These are phyloP conservation scores for Hyposmocoma kahamanoa DNA, from an alignment of 1,140 invertebrate genomes.

Conservation along the genomic window DNA sequence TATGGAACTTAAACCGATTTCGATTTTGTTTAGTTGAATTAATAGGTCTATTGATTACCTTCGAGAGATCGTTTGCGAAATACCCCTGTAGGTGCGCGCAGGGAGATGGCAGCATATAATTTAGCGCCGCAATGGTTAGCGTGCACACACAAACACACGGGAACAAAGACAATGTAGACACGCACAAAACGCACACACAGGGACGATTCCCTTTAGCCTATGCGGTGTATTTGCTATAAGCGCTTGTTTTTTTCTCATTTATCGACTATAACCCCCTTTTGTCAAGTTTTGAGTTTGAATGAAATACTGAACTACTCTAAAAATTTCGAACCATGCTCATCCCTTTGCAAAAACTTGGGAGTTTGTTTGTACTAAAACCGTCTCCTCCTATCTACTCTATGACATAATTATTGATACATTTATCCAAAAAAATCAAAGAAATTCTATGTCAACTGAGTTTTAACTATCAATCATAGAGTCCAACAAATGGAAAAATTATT, in stretches of 20 bases:
- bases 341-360: conserved; percentile 50
- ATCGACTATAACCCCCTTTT: background rate
- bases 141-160: conserved; percentile 75
- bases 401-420: conserved; percentile 21
- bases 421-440: too few relatives aligned
- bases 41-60: conserved; percentile 79
- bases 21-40: conserved; percentile 53
- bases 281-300: conserved; percentile 17
- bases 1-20: conserved; percentile 59
- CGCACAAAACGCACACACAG: conserved; percentile 70
- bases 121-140: conserved; percentile 71
- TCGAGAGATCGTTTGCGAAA: conserved; percentile 95
- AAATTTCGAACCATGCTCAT: conserved; percentile 54
- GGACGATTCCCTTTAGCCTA: conserved; percentile 55
- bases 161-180: conserved; percentile 74
- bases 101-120: conserved; percentile 60
- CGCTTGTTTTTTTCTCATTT: conserved; percentile 16
- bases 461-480: conserved; percentile 21
- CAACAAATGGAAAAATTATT: conserved; percentile 20
- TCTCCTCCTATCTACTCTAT: conserved; percentile 30
- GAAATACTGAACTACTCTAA: conserved; percentile 45
- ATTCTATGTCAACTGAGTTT: conserved; percentile 21
- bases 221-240: conserved; percentile 72
- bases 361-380: conserved; percentile 21
- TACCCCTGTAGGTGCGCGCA: conserved; percentile 80